Evolutionary conservation across 2,797 vertebrate genomes (phyloP), one percentile per base, ranked within the genome.

Genomic region (Betta splendens): DNA sequence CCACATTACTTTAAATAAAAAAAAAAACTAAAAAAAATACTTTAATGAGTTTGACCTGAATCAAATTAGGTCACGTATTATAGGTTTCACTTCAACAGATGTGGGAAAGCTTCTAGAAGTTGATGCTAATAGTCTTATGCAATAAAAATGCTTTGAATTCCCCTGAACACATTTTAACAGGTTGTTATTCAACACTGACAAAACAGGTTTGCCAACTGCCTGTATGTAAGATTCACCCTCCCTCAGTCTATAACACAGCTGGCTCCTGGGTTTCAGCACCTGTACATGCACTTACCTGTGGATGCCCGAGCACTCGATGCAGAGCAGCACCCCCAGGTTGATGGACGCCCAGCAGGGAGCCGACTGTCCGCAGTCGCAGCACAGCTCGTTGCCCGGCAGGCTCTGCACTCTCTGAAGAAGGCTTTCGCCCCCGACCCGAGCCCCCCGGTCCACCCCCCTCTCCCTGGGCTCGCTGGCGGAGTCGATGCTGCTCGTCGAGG

Each of bases 301-400:
- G 85, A 99, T 98, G 7, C 97, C 97, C 0, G 97, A 99, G 89
- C 97, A 99, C 87, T 99, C 97, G 0, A 99, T 99, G 90, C 97
- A 99, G 31, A 99, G 95, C 77, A 98, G 92, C 62, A 99, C 92
- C 28, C 97, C 97, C 73, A 98, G 91, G 89, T 99, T 99, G 91
- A 99, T 98, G 72, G 95, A 98, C 76, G 97, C 97, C 97, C 97
- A 98, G 80, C 95, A 95, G 0, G 97, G 97, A 38, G 97, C 94
- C 0, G 89, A 70, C 73, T 97, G 96, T 1, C 96, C 88, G 0
- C 97, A 99, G 91, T 98, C 97, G 0, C 96, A 96, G 77, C 97
- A 98, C 82, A 94, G 90, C 55, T 97, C 91, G 0, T 98, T 99
- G 5, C 97, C 97, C 0, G 95, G 92, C 18, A 96, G 89, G 23